Evolutionary conservation across 2,888 invertebrate genomes (phyloP), one percentile per base, ranked within the genome.

Genomic region (Blastobasis adustella): DNA sequence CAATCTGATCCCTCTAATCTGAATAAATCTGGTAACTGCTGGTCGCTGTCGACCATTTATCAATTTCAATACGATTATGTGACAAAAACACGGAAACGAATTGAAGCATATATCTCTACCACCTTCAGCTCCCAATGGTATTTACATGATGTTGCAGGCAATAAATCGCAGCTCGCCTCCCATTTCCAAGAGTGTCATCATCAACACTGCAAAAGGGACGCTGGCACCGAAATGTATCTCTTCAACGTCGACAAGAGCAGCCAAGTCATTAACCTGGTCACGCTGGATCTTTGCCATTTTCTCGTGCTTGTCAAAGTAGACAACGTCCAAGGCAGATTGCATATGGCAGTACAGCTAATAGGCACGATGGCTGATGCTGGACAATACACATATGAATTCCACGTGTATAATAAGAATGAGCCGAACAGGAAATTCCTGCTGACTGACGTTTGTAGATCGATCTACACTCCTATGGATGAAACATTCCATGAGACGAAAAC

Each of bases 331-430:
- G 56, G 66, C 2, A 65, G 58, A n/a, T 54, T 85, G 2, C 79
- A 63, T 54, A 73, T 83, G 67, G 56, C 69, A 0, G 69, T 65
- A 0, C 82, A 83, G 49, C 58, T 82, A 0, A n/a, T 50, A 23
- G 50, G 50, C 5, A 46, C 50, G 3, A 36, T 37, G 10, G 41
- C 61, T 0, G 77, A 78, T 54, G 83, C 85, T 0, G 49, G 58
- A 0, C 83, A 82, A 57, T 87, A 86, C 86, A 57, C 51, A 0
- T 86, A 82, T 50, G 79, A 84, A 54, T 56, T 86, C 0, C 78
- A 84, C 6, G 53, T 86, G 1, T 87, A 75, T 54, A 76, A 83
- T 46, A 85, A 86, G 60, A 62, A 58, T 0, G 61, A 77, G 38
- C 73, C 73, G 0, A 67, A 73, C 0, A 73, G 79, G 41, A 83